Evolutionary conservation across 2,888 invertebrate genomes (phyloP).

Genomic region (Keiferia lycopersicella): DNA sequence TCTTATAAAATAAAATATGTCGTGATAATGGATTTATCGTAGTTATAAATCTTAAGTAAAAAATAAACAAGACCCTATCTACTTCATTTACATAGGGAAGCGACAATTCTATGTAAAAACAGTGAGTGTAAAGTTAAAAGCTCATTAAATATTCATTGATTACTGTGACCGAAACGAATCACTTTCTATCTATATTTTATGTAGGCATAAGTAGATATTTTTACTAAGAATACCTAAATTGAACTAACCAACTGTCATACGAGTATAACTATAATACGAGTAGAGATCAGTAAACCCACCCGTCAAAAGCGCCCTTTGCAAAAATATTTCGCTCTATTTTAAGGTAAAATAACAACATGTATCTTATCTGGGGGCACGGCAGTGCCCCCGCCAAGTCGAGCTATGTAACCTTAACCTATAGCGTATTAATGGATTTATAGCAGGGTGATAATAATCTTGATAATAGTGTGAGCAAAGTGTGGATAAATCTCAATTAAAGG

Average conservation of each 20-base stretch:
- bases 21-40: no score
- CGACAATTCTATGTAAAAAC: background rate
- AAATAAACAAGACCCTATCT: no score
- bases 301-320: background rate
- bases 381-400: no score
- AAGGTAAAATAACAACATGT: background rate
- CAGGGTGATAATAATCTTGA: constrained; percentile 34
- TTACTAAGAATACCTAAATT: no score
- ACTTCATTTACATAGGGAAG: background rate
- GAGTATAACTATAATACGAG: no score
- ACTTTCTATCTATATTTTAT: background rate
- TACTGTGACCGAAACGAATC: background rate
- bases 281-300: no score
- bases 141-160: background rate
- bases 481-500: constrained; percentile 49
- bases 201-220: background rate
- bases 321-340: constrained; percentile 4
- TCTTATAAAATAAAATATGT: no score
- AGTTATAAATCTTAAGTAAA: no score
- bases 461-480: constrained; percentile 32
- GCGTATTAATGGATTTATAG: constrained; percentile 11
- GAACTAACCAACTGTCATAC: no score
- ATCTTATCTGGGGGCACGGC: no score
- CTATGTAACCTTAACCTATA: constrained; percentile 23
- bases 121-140: background rate